Conservation (phyloP, 1,140 invertebrate genomes). For the Euura lappo region DNA sequence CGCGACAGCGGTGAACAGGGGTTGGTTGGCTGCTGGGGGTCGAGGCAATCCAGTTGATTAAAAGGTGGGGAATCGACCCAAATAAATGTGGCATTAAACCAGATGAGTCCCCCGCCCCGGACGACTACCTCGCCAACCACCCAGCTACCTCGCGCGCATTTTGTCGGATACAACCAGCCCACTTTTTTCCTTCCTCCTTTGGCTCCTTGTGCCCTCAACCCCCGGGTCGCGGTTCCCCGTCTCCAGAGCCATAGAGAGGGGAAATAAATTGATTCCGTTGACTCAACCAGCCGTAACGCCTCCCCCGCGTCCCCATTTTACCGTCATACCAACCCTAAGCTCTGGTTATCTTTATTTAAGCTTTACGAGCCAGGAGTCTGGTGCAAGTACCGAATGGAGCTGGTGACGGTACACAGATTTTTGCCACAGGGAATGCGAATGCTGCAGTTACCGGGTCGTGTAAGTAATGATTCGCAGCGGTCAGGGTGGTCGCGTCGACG, state of each 20-base stretch:
- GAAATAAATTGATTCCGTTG: conserved; percentile 62
- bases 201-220: too few relatives aligned
- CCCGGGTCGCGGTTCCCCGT: conserved; percentile 26
- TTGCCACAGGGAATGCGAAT: too few relatives aligned
- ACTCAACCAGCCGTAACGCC: conserved; percentile 58
- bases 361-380: conserved; percentile 50
- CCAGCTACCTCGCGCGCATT: background rate
- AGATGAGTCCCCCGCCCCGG: conserved; percentile 37
- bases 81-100: conserved; percentile 47
- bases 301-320: conserved; percentile 24
- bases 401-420: conserved; percentile 26
- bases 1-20: conserved; percentile 28
- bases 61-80: conserved; percentile 47
- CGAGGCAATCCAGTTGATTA: conserved; percentile 46
- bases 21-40: conserved; percentile 25
- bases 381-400: conserved; percentile 22
- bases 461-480: background rate
- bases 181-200: conserved; percentile 31
- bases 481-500: background rate
- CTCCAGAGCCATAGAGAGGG: conserved; percentile 34
- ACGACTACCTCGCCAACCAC: conserved; percentile 10
- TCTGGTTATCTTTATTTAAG: conserved; percentile 62
- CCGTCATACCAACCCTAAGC: conserved; percentile 58
- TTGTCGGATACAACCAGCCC: conserved; percentile 21
- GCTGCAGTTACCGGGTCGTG: background rate